These are phyloP conservation scores for Temnothorax nylanderi DNA, from an alignment of 1,140 invertebrate species.

Conservation along the genomic window DNA sequence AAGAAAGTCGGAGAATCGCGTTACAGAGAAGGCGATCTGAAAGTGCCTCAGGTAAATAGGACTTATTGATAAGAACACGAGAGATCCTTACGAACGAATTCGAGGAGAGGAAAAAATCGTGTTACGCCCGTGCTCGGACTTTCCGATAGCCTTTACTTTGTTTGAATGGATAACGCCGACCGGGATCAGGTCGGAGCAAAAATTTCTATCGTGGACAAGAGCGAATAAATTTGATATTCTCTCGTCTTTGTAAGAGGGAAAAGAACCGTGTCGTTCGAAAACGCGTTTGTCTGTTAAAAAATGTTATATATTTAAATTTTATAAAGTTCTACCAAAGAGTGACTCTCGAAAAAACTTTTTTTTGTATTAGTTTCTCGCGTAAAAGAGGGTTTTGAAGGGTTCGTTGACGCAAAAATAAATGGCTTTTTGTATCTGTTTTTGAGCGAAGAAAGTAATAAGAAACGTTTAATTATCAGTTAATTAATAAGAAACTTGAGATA, in stretches of 20 bases:
- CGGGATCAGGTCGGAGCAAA: neutral
- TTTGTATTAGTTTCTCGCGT: neutral
- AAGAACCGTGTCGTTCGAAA: neutral
- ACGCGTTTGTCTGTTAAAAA: neutral
- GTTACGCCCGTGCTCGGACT: slow-evolving; percentile 50
- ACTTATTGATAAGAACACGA: slow-evolving; percentile 47
- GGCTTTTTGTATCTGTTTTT: neutral
- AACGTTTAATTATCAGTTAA: neutral
- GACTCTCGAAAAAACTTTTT: neutral
- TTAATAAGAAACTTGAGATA: neutral
- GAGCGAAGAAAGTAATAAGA: neutral
- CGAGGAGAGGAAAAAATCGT: slow-evolving; percentile 50
- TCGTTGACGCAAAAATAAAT: neutral
- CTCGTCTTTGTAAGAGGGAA: neutral
- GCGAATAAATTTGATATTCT: slow-evolving; percentile 14
- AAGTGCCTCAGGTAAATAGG: slow-evolving; percentile 22
- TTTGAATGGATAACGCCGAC: neutral
- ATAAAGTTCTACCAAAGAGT: neutral
- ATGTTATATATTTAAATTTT: neutral
- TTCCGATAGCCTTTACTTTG: slow-evolving; percentile 39
- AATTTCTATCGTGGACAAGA: neutral
- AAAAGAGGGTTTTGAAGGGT: too few species aligned
- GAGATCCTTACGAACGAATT: neutral
- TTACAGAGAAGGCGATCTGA: slow-evolving; percentile 35
- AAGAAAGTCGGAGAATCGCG: neutral